These are phyloP conservation scores for Drosophila maculinotata DNA, from an alignment of 2,888 invertebrate species.

Conservation along the genomic window DNA sequence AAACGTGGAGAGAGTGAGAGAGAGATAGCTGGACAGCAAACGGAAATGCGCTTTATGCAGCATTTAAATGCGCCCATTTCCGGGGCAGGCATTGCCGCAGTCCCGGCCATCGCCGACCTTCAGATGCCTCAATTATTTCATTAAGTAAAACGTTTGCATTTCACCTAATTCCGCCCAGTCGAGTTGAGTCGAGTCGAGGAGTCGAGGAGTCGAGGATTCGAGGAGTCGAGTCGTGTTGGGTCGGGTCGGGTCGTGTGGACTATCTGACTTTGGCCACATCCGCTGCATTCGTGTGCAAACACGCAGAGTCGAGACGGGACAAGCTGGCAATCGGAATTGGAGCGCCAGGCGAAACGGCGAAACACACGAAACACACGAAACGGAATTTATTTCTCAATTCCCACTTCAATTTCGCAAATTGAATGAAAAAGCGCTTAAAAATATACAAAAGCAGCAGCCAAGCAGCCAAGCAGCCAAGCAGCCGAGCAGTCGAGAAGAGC, in stretches of 20 bases:
- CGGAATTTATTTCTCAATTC: conserved; percentile 84
- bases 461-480: conserved; percentile 20
- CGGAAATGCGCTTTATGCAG: conserved; percentile 75
- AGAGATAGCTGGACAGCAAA: conserved; percentile 32
- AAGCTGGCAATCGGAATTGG: conserved; percentile 37
- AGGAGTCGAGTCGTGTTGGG: neutral
- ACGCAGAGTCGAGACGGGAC: conserved; percentile 54
- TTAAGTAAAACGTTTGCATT: conserved; percentile 80
- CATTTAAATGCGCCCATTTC: conserved; percentile 74
- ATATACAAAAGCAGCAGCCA: conserved; percentile 76
- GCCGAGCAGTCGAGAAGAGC: conserved; percentile 23
- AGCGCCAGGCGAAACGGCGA: conserved; percentile 48
- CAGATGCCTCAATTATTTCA: conserved; percentile 78
- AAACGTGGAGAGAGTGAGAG: neutral
- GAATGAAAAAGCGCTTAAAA: conserved; percentile 83
- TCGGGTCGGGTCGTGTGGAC: neutral
- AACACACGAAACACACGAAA: conserved; percentile 70
- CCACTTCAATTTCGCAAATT: conserved; percentile 84
- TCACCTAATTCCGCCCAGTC: conserved; percentile 73
- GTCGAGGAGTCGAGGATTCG: no score
- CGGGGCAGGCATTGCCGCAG: conserved; percentile 33
- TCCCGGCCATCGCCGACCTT: conserved; percentile 61
- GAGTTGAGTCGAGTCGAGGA: conserved; percentile 11
- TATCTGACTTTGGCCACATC: conserved; percentile 54
- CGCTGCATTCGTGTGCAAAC: conserved; percentile 69